Evolutionary conservation across 2,888 invertebrate genomes (phyloP).

Genomic region (Linnaemya tessellans): DNA sequence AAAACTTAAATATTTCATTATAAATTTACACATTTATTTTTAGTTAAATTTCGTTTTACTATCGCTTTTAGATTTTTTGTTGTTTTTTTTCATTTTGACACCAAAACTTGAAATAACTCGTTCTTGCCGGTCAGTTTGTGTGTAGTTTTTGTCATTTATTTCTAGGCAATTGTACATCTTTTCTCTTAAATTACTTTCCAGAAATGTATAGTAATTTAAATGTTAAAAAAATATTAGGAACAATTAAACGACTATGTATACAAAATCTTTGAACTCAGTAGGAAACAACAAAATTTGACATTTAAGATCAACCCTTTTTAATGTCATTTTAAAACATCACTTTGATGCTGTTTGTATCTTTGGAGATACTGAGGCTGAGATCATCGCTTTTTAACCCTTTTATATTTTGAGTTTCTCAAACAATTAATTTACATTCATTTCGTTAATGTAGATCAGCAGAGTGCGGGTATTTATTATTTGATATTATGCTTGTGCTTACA

Average conservation of each 20-base stretch:
- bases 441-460: conserved; percentile 45
- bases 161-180: conserved; percentile 25
- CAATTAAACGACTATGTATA: too few relatives aligned
- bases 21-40: background rate
- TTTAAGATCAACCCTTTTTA: conserved; percentile 62
- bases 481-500: conserved; percentile 55
- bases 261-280: conserved; percentile 45
- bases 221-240: conserved; percentile 32
- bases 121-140: conserved; percentile 52
- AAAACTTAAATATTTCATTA: conserved; percentile 59
- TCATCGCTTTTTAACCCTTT: conserved; percentile 65
- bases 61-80: conserved; percentile 1
- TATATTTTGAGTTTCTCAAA: conserved; percentile 36
- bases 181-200: background rate
- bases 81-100: background rate
- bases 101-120: conserved; percentile 5
- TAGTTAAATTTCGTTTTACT: conserved; percentile 15
- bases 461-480: conserved; percentile 48
- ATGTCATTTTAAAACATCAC: conserved; percentile 31
- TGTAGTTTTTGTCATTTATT: background rate
- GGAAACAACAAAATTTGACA: conserved; percentile 22
- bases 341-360: conserved; percentile 53
- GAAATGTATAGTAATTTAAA: conserved; percentile 44
- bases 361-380: conserved; percentile 40
- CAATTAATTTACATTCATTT: conserved; percentile 64